These are phyloP conservation scores for Sebastes diaconus DNA, from an alignment of 2,797 vertebrate species.

Conservation along the genomic window DNA sequence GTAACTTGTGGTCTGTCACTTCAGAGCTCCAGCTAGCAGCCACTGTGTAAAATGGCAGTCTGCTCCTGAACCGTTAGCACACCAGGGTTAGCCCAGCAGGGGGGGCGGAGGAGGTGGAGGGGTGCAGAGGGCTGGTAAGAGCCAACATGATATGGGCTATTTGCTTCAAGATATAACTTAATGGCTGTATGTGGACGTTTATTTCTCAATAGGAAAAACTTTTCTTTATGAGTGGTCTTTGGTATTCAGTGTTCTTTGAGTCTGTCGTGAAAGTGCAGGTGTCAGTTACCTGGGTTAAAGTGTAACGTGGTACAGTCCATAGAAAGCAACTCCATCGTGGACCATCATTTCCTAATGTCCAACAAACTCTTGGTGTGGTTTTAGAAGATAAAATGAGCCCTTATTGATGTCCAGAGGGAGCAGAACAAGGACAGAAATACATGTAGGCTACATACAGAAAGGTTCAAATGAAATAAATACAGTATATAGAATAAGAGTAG, in stretches of 20 bases:
- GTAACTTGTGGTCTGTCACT: conserved; percentile 27
- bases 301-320: conserved; percentile 48
- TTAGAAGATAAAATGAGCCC: neutral
- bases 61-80: conserved; percentile 22
- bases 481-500: no score
- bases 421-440: neutral
- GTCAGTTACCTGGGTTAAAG: neutral
- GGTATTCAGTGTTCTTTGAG: neutral
- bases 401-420: no score
- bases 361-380: neutral
- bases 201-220: rapidly evolving
- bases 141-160: neutral
- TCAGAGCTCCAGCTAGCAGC: conserved; percentile 30
- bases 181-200: rapidly evolving
- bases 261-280: neutral
- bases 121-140: no score
- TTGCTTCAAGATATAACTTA: rapidly evolving
- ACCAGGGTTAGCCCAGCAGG: neutral
- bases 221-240: rapidly evolving
- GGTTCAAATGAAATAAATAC: no score
- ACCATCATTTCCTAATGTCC: neutral
- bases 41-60: conserved; percentile 68
- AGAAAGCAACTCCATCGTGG: neutral
- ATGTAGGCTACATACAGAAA: no score
- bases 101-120: neutral